Evolutionary conservation across 2,888 invertebrate genomes (phyloP).

Genomic region (Deilephila porcellus): DNA sequence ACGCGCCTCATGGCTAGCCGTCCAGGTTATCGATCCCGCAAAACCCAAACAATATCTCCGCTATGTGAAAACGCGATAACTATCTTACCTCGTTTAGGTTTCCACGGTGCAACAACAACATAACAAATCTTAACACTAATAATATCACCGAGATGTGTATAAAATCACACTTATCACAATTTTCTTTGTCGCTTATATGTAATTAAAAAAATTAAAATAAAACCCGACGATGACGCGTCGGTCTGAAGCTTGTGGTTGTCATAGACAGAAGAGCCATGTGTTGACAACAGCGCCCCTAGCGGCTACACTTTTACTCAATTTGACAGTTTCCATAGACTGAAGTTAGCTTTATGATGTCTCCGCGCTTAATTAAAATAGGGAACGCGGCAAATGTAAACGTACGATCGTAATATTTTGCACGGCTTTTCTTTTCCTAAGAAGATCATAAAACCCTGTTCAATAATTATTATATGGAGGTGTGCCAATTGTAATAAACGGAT

Average conservation of each 20-base stretch:
- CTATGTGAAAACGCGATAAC: constrained; percentile 53
- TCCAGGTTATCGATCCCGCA: constrained; percentile 83
- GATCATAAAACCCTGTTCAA: too few relatives aligned
- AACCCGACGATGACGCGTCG: constrained; percentile 82
- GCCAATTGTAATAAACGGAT: too few relatives aligned
- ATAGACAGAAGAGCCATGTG: constrained; percentile 51
- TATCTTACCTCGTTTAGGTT: constrained; percentile 79
- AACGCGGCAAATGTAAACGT: not conserved
- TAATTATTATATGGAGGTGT: too few relatives aligned
- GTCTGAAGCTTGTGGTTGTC: constrained; percentile 71
- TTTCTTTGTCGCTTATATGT: constrained; percentile 76
- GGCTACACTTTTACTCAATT: constrained; percentile 34
- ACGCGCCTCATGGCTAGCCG: constrained; percentile 83
- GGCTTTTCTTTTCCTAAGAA: not conserved
- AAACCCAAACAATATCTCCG: constrained; percentile 79
- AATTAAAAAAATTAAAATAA: constrained; percentile 70
- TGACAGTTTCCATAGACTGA: not conserved
- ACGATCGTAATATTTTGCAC: not conserved
- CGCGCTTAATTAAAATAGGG: not conserved
- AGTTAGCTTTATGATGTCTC: not conserved
- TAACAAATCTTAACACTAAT: constrained; percentile 83
- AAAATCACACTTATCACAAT: constrained; percentile 84
- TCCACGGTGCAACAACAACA: constrained; percentile 76
- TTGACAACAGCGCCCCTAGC: constrained; percentile 50
- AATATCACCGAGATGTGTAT: constrained; percentile 82